These are phyloP conservation scores for Trichogramma dendrolimi DNA, from an alignment of 2,888 invertebrate genomes.

Conservation along the genomic window DNA sequence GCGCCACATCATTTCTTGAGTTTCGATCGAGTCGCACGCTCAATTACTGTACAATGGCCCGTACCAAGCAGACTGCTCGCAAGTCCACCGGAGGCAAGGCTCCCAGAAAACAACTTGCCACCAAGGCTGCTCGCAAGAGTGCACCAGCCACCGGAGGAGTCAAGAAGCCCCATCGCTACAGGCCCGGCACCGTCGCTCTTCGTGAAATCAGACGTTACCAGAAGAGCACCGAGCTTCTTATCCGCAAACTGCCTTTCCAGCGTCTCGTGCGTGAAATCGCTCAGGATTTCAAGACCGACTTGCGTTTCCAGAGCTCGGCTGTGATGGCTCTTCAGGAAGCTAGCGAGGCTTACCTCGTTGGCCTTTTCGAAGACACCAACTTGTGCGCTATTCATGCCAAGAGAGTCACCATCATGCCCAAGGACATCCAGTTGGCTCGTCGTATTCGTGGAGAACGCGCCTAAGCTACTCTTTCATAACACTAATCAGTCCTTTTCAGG, in stretches of 20 bases:
- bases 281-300: slow-evolving; percentile 12
- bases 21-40: too few species aligned
- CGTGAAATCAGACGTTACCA: slow-evolving; percentile 12
- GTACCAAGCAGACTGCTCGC: slow-evolving; percentile 13
- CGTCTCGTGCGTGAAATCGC: slow-evolving; percentile 12
- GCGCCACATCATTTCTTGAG: too few species aligned
- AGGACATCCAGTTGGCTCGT: slow-evolving; percentile 13
- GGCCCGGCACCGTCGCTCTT: slow-evolving; percentile 13
- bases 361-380: slow-evolving; percentile 14
- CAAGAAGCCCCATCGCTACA: slow-evolving; percentile 14
- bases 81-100: slow-evolving; percentile 13
- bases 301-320: slow-evolving; percentile 12
- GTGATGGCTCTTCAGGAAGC: slow-evolving; percentile 13
- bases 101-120: slow-evolving; percentile 3
- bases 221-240: slow-evolving; percentile 10
- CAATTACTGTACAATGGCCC: not conserved
- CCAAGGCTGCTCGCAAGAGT: slow-evolving; percentile 9
- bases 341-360: slow-evolving; percentile 15
- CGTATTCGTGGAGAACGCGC: slow-evolving; percentile 14
- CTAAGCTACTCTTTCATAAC: not conserved
- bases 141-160: slow-evolving; percentile 12
- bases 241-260: slow-evolving; percentile 13
- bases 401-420: slow-evolving; percentile 11
- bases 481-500: slow-evolving; percentile 17
- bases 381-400: slow-evolving; percentile 14